Conservation (phyloP, 2,888 invertebrate genomes). For the Lordiphosa andalusiaca region DNA sequence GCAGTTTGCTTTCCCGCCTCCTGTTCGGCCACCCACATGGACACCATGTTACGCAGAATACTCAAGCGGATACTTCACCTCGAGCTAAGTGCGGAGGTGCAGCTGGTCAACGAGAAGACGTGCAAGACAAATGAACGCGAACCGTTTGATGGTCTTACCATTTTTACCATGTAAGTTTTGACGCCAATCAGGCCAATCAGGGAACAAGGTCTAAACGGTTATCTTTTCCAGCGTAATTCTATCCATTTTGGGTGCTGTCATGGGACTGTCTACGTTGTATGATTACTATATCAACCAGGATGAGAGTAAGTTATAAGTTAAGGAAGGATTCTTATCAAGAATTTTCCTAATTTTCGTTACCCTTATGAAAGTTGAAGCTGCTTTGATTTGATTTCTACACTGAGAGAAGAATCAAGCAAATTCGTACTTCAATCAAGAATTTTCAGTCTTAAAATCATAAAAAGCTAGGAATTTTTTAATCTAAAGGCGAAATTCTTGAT, state of each 20-base stretch:
- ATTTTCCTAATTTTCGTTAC: too few relatives aligned
- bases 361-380: too few relatives aligned
- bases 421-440: too few relatives aligned
- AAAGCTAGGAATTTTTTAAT: too few relatives aligned
- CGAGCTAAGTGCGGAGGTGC: background rate
- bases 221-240: slow-evolving; percentile 36
- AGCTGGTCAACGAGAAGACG: slow-evolving; percentile 18
- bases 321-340: too few relatives aligned
- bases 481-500: too few relatives aligned
- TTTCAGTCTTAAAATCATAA: too few relatives aligned
- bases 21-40: slow-evolving; percentile 45
- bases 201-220: too few relatives aligned
- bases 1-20: slow-evolving; percentile 66
- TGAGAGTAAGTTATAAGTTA: slow-evolving; percentile 23
- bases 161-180: slow-evolving; percentile 63
- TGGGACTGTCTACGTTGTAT: slow-evolving; percentile 38
- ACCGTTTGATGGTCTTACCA: slow-evolving; percentile 52
- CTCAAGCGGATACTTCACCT: slow-evolving; percentile 23
- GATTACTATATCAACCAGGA: slow-evolving; percentile 38
- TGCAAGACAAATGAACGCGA: slow-evolving; percentile 38
- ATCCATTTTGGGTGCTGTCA: slow-evolving; percentile 23
- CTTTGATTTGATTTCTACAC: too few relatives aligned
- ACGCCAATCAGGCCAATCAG: too few relatives aligned
- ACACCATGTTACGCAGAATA: slow-evolving; percentile 36
- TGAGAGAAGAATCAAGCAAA: too few relatives aligned